These are phyloP conservation scores for Eupeodes latifasciatus DNA, from an alignment of 2,888 invertebrate genomes.

Conservation along the genomic window DNA sequence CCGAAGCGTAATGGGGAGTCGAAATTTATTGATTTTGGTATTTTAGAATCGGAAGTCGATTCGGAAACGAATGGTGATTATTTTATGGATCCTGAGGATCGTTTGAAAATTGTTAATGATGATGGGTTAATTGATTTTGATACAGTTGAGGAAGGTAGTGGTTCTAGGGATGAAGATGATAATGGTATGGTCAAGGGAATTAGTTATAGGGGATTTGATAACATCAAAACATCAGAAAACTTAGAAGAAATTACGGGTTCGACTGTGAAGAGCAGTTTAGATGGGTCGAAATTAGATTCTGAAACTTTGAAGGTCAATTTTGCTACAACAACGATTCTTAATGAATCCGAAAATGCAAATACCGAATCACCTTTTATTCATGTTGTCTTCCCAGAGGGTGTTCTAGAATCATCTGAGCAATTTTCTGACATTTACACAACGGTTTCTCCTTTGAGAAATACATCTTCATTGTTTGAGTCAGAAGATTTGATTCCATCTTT, in stretches of 20 bases:
- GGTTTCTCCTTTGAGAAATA: background rate
- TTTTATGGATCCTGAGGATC: slow-evolving; percentile 64
- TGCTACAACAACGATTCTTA: background rate
- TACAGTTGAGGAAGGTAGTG: slow-evolving; percentile 43
- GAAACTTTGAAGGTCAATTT: background rate
- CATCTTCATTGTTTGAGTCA: slow-evolving; percentile 10
- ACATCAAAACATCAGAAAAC: background rate
- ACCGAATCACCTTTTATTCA: slow-evolving; percentile 16
- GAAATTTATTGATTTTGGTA: slow-evolving; percentile 70
- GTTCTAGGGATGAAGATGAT: slow-evolving; percentile 11
- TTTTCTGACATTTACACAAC: slow-evolving; percentile 33
- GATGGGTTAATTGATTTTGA: slow-evolving; percentile 34
- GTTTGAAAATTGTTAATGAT: slow-evolving; percentile 24
- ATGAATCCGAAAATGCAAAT: background rate
- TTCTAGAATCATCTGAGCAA: slow-evolving; percentile 11
- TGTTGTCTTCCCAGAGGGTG: slow-evolving; percentile 17
- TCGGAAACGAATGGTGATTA: slow-evolving; percentile 56
- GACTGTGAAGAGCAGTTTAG: background rate
- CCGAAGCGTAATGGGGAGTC: slow-evolving; percentile 50
- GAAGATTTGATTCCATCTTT: slow-evolving; percentile 20
- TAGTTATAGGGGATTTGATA: background rate
- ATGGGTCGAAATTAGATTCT: background rate
- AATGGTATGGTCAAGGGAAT: background rate
- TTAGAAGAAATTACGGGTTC: background rate
- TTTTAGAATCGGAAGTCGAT: slow-evolving; percentile 69